Evolutionary conservation across 2,888 invertebrate genomes (phyloP), one percentile per base, ranked within the genome.

Genomic region (Thumatha senex): DNA sequence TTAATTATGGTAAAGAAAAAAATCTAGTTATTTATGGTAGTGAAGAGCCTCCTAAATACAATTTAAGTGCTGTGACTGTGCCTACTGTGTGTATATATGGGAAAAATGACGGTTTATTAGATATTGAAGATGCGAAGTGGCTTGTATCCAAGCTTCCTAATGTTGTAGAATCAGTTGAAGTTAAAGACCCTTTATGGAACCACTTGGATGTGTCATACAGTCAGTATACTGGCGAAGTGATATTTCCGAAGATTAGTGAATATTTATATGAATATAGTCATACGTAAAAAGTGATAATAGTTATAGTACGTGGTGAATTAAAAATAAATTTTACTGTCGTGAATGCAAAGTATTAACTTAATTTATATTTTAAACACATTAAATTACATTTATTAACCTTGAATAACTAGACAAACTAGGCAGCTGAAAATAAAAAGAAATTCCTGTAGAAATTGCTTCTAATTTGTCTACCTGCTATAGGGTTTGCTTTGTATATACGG

Each of bases 71-170:
- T 1, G 74, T 77, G 10, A 72, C 67, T 0, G 67, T 72, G 0
- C 89, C 88, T 3, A 60, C 80, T 1, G 63, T 88, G 2, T 59
- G 74, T 5, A 64, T 89, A 30, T 85, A 85, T 46, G 88, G 88
- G 0, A 64, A 58, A 8, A 83, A 82, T 38, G 87, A 94, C 92
- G 67, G 95, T 93, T 74, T 94, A 88, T 93, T 86, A 93, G 67
- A 93, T 92, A 77, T 86, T 0, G 80, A 84, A 69, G 94, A 95
- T 46, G 92, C 94, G 0, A 67, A 89, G 34, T 91, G 92, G 68
- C 69, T 95, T 54, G 76, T 91, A 18, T 68, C 75, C 0, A 78
- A 88, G 48, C 74, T 96, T 18, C 93, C 94, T 0, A 92, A 93
- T 63, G 89, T 93, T 1, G 58, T 93, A 30, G 93, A 93, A 51